Conservation (phyloP, 2,113 vertebrate species). For the Anguilla rostrata region DNA sequence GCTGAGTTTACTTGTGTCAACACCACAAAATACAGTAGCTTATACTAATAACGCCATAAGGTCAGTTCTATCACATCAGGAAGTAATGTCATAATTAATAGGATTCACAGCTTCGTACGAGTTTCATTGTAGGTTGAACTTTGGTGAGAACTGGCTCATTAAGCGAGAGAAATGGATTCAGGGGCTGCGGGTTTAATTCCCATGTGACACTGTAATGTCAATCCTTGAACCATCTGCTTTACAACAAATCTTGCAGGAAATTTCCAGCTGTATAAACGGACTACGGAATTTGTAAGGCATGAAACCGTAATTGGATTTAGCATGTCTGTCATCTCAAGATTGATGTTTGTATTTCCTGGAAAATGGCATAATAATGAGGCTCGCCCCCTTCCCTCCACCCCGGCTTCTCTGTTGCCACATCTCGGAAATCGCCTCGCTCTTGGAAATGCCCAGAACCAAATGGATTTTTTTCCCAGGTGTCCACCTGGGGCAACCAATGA, state of each 20-base stretch:
- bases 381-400: neutral
- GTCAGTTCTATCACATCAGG: neutral
- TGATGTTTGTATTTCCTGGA: neutral
- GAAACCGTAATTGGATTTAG: neutral
- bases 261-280: neutral
- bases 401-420: neutral
- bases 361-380: neutral
- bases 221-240: neutral
- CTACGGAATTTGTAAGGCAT: neutral
- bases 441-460: neutral
- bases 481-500: constrained; percentile 4
- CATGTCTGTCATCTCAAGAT: neutral
- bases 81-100: neutral
- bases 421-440: neutral
- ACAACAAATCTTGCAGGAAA: neutral
- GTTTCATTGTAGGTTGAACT: neutral
- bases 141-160: neutral
- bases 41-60: neutral
- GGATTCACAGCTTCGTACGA: neutral
- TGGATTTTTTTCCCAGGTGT: neutral
- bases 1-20: neutral
- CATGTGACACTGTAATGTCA: neutral
- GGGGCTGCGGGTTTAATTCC: neutral
- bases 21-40: neutral
- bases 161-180: neutral